Evolutionary conservation across 2,888 invertebrate species (phyloP).

Genomic region (Plutella xylostella): DNA sequence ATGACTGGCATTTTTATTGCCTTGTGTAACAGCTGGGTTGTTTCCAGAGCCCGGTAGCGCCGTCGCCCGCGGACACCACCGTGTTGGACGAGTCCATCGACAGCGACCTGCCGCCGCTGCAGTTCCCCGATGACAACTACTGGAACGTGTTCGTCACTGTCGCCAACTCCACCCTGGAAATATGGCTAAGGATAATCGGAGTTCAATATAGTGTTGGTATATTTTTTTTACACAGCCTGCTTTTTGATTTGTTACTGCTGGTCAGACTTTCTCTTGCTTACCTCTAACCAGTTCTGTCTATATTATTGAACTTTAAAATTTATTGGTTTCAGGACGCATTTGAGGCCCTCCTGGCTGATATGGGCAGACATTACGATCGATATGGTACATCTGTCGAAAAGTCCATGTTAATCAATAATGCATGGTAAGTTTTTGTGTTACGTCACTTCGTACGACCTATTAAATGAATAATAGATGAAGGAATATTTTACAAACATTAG

Average conservation of each 20-base stretch:
- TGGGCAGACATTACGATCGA: slow-evolving; percentile 55
- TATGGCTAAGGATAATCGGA: slow-evolving; percentile 77
- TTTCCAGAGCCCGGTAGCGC: too few relatives aligned
- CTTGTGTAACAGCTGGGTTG: too few relatives aligned
- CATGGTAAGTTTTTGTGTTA: slow-evolving; percentile 50
- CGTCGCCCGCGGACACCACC: too few relatives aligned
- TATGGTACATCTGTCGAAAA: slow-evolving; percentile 51
- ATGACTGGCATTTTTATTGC: too few relatives aligned
- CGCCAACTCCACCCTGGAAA: slow-evolving; percentile 71
- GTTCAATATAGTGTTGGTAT: slow-evolving; percentile 70
- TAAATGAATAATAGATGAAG: too few relatives aligned
- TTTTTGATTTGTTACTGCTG: background rate
- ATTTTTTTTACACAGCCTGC: too few relatives aligned
- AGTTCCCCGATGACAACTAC: slow-evolving; percentile 54
- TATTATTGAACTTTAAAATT: too few relatives aligned
- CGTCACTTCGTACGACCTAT: too few relatives aligned
- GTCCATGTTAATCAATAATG: slow-evolving; percentile 50
- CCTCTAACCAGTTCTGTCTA: too few relatives aligned
- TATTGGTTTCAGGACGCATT: slow-evolving; percentile 57
- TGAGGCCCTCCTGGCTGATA: slow-evolving; percentile 58
- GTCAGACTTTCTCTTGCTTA: too few relatives aligned
- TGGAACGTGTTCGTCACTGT: slow-evolving; percentile 74
- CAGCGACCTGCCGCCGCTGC: slow-evolving; percentile 50
- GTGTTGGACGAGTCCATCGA: too few relatives aligned
- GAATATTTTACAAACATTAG: too few relatives aligned